Percentiles rank a stretch among this genome's conserved stretches.
These are phyloP conservation scores for Pseudachorutes palmiensis DNA, from an alignment of 1,140 invertebrate species.

Conservation along the genomic window DNA sequence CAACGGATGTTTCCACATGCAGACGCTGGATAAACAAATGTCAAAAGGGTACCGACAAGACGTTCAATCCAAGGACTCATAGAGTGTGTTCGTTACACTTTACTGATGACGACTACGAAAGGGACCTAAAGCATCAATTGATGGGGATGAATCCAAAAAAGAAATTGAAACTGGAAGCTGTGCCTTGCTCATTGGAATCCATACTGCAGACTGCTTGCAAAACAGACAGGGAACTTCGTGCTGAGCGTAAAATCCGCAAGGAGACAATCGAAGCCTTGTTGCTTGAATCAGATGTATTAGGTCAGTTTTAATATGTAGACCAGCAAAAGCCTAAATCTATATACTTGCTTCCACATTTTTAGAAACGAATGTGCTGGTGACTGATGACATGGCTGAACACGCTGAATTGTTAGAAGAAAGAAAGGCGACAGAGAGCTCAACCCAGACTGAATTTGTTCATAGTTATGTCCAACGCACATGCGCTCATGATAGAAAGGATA, in stretches of 20 bases:
- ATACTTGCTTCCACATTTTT: too few relatives aligned
- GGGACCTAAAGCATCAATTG: background rate
- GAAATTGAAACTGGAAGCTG: background rate
- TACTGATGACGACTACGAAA: background rate
- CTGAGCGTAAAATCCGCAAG: background rate
- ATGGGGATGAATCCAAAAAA: background rate
- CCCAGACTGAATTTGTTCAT: too few relatives aligned
- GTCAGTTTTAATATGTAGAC: too few relatives aligned
- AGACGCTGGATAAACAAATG: background rate
- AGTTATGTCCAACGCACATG: too few relatives aligned
- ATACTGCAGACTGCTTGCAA: background rate
- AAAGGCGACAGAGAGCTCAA: too few relatives aligned
- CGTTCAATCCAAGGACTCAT: background rate
- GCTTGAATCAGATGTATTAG: too few relatives aligned
- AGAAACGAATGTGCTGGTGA: too few relatives aligned
- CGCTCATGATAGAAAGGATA: too few relatives aligned
- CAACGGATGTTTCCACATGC: background rate
- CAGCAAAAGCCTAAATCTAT: too few relatives aligned
- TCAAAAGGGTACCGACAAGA: background rate
- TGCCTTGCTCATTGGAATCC: background rate
- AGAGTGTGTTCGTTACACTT: background rate
- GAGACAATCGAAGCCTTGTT: background rate
- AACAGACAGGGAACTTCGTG: background rate
- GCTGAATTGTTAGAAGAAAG: too few relatives aligned
- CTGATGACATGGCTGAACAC: too few relatives aligned